These are phyloP conservation scores for Cryptocephalus moraei DNA, from an alignment of 2,888 invertebrate genomes.

Conservation along the genomic window DNA sequence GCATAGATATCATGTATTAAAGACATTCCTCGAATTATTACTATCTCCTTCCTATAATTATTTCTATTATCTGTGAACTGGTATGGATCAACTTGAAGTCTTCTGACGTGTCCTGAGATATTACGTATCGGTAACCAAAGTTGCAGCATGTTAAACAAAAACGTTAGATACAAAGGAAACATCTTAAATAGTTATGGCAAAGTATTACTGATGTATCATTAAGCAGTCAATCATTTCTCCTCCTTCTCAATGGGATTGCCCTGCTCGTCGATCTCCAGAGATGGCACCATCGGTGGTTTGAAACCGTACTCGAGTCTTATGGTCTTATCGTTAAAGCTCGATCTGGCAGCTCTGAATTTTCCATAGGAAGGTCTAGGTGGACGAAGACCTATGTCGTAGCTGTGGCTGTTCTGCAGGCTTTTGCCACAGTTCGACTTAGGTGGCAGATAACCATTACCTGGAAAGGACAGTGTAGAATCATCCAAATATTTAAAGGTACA, in stretches of 20 bases:
- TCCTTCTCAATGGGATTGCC: constrained; percentile 48
- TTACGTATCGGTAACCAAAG: too few species aligned
- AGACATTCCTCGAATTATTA: too few species aligned
- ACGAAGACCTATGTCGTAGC: constrained; percentile 29
- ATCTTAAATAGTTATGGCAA: too few species aligned
- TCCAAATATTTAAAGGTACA: too few species aligned
- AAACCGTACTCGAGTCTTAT: constrained; percentile 74
- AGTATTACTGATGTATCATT: not conserved
- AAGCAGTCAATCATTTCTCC: constrained; percentile 4
- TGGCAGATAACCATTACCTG: constrained; percentile 9
- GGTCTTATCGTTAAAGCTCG: constrained; percentile 51
- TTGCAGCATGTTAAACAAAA: too few species aligned
- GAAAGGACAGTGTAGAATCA: too few species aligned
- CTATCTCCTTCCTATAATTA: too few species aligned
- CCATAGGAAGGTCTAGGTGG: constrained; percentile 4
- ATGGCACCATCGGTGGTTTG: constrained; percentile 71
- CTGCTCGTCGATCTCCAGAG: constrained; percentile 67
- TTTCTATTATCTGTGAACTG: too few species aligned
- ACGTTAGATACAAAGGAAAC: too few species aligned
- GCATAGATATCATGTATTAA: too few species aligned
- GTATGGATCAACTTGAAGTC: too few species aligned
- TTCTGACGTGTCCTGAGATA: too few species aligned
- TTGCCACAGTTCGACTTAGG: not conserved
- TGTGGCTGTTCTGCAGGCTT: not conserved
- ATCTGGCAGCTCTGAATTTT: constrained; percentile 30